Evolutionary conservation across 2,888 invertebrate genomes (phyloP).

Genomic region (Polyploca ridens): DNA sequence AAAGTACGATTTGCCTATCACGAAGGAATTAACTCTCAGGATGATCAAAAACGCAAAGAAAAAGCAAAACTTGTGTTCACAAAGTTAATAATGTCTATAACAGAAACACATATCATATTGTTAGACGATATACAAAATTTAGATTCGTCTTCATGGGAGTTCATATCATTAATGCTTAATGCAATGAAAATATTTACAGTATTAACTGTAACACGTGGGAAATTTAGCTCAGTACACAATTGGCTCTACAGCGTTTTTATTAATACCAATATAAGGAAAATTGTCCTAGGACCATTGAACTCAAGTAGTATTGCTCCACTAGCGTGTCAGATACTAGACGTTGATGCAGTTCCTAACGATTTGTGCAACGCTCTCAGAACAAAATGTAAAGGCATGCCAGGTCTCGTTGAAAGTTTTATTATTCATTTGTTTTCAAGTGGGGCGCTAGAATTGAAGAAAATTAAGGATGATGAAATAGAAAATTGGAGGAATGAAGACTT

Average conservation of each 20-base stretch:
- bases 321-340: conserved; percentile 86
- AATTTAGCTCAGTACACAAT: conserved; percentile 62
- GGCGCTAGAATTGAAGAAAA: conserved; percentile 66
- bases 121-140: conserved; percentile 81
- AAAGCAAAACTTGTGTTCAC: conserved; percentile 69
- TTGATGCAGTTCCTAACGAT: conserved; percentile 81
- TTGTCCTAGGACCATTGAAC: conserved; percentile 69
- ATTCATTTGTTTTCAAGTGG: conserved; percentile 78
- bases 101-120: conserved; percentile 62
- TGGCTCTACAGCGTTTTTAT: conserved; percentile 76
- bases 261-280: conserved; percentile 67
- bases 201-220: conserved; percentile 65
- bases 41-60: conserved; percentile 62
- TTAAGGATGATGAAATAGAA: conserved; percentile 51
- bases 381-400: conserved; percentile 80
- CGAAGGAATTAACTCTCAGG: conserved; percentile 61
- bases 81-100: conserved; percentile 61
- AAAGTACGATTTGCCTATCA: conserved; percentile 81
- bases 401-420: conserved; percentile 80
- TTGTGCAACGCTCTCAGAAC: conserved; percentile 73
- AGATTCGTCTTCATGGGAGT: conserved; percentile 75
- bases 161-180: conserved; percentile 62
- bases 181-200: conserved; percentile 65
- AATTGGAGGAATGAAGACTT: conserved; percentile 54
- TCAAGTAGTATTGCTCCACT: conserved; percentile 72